Percentiles rank a stretch among this genome's conserved stretches.
phyloP scores from a whole-genome alignment of 2,113 vertebrate genomes.

The Phyllopteryx taeniolatus region DNA sequence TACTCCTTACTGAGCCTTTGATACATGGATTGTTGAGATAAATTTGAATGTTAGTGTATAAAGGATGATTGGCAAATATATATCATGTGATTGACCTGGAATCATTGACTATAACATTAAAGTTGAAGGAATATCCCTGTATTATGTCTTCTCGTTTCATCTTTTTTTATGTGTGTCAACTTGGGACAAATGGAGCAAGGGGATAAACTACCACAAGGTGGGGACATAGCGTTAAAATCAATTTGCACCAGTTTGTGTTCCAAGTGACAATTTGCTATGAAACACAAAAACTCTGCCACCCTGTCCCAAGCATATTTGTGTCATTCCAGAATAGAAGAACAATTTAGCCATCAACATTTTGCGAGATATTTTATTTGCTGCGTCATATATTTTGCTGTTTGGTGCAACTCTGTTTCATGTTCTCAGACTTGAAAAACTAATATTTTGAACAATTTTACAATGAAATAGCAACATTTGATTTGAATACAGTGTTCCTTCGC shows the following conservation, averaged over 20 bases:
- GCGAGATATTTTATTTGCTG: no score
- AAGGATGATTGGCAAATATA: conserved; percentile 10
- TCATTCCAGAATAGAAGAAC: no score
- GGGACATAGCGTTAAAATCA: conserved; percentile 11
- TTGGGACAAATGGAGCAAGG: not conserved
- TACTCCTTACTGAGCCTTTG: not conserved
- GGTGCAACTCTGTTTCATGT: no score
- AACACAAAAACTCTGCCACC: no score
- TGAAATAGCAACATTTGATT: no score
- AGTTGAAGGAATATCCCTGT: not conserved
- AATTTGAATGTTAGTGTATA: conserved; percentile 9
- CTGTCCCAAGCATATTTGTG: no score
- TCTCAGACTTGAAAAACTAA: no score
- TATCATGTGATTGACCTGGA: conserved; percentile 21
- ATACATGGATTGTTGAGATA: not conserved
- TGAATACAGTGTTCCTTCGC: no score
- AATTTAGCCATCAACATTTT: no score
- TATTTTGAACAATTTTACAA: no score
- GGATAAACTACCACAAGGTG: conserved; percentile 38
- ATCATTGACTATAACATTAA: conserved; percentile 15
- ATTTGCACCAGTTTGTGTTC: not conserved
- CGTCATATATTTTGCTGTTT: no score
- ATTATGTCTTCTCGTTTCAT: not conserved
- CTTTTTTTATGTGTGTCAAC: not conserved
- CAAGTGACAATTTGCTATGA: no score